Base-by-base conservation (phyloP, 2,113 vertebrate species). In the Apaloderma vittatum region DNA sequence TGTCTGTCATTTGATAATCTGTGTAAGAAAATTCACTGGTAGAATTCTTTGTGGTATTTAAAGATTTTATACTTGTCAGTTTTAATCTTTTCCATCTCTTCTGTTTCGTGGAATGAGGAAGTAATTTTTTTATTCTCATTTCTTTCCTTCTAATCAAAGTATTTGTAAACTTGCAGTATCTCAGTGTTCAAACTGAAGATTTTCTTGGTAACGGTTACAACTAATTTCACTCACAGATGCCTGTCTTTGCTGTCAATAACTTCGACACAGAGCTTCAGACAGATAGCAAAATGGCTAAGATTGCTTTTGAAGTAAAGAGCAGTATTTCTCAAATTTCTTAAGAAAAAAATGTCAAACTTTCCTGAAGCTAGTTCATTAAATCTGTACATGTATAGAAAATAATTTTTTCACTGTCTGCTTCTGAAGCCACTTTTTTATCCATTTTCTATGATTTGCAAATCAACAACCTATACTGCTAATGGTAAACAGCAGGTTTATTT, bases 21-120 rank as follows among this genome's bases (percentile, higher is more conserved):
- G 27, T 45, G 46, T 36, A 76, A 93, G 55, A 90, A 93, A 65
- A 68, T 63, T 81, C 19, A 92, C 73, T 80, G 48, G 66, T 65
- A 77, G 36, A 82, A 86, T 92, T 95, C 70, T 88, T 95, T 58
- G 32, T 91, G 63, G 48, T 76, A 79, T 88, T 89, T 93, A 87
- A 90, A 89, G 54, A 87, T 88, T 94, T 92, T 93, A 78, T 84
- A 52, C 68, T 71, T 91, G 65, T 93, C 88, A 81, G 75, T 87
- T 96, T 95, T 96, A 97, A 95, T 98, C 61, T 96, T 95, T 95
- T 91, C 55, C 55, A 80, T 79, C 51, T 96, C 51, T 92, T 94
- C 80, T 93, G 57, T 96, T 92, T 94, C 73, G 77, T 85, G 45
- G 16, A 74, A 59, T 24, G n/a, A 93, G 49, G 14, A 71, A 70